Base-by-base conservation (phyloP, 2,888 invertebrate genomes). In the Acrocera orbiculus region DNA sequence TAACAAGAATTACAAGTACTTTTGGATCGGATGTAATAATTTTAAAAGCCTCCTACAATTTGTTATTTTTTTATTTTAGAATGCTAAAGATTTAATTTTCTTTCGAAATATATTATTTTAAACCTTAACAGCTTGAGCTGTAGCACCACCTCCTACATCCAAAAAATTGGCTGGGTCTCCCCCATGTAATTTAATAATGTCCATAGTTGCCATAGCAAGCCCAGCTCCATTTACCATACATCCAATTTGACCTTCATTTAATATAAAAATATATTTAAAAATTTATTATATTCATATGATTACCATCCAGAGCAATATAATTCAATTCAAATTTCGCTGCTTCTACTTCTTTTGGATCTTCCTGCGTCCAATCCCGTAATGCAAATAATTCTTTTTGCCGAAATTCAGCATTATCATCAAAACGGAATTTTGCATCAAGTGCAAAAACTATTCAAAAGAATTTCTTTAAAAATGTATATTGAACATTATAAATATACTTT, bases 191-290 rank as follows among this genome's bases (percentile, higher is more conserved):
- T 92, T 89, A 53, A 95, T 93, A 42, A 95, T 92, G 57, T 95
- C 93, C 93, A 95, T 93, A 5, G 93, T 95, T 15, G 93, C 90
- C 93, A 93, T 93, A 16, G 93, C 93, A 43, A 95, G 65, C 41
- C 93, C 93, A 37, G 93, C 93, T 38, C 93, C 93, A 56, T 93
- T 93, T 23, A 93, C 92, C 70, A 93, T 74, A 61, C 92, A 93
- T 3, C 92, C 92, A 51, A 92, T 90, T 51, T 72, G 78, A 31
- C 70, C 70, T 69, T 22, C 10, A 10, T 22, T 22, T 7, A 22
- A 13, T 19, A 22, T 8, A 20, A 27, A 4, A 16, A 19, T 16
- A 3, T 15, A 20, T 16, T 5, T 22, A n/a, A 22, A 6, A 4
- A n/a, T 22, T 22, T 22, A 10, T 22, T n/a, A n/a, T n/a, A n/a